These are phyloP conservation scores for Crossaster papposus DNA, from an alignment of 53 echinoderm and acorn worm species.

Conservation along the genomic window DNA sequence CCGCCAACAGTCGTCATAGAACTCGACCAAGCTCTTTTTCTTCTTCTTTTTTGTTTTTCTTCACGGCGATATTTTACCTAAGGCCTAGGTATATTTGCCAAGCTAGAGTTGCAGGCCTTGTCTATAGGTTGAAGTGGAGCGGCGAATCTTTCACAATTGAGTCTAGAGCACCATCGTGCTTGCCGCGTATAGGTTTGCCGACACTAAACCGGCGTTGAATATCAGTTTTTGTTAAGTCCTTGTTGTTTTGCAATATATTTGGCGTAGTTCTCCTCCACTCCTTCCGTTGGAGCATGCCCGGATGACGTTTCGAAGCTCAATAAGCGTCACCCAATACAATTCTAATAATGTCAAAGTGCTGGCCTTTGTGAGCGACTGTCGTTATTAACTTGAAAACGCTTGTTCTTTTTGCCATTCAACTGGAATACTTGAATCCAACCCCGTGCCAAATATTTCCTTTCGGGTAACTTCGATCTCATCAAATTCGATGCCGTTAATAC, in stretches of 20 bases:
- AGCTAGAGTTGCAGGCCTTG: constrained; percentile 39
- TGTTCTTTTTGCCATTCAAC: neutral
- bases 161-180: neutral
- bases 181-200: constrained; percentile 17
- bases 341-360: neutral
- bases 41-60: neutral
- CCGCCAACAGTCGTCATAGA: neutral
- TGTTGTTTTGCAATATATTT: neutral
- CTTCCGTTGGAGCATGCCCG: neutral
- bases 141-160: neutral
- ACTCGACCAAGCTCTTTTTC: neutral
- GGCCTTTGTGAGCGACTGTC: neutral
- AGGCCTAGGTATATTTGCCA: constrained; percentile 32
- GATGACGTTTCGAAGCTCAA: neutral
- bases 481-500: neutral
- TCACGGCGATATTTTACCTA: neutral
- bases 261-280: neutral
- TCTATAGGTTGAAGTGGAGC: neutral
- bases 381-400: neutral
- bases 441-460: neutral
- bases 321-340: neutral
- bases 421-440: neutral
- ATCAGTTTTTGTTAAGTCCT: constrained; percentile 7
- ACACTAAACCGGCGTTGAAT: constrained; percentile 1
- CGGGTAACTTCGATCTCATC: neutral